Evolutionary conservation across 2,797 vertebrate species (phyloP), one percentile per base, ranked within the genome.

Genomic region (Argya squamiceps): DNA sequence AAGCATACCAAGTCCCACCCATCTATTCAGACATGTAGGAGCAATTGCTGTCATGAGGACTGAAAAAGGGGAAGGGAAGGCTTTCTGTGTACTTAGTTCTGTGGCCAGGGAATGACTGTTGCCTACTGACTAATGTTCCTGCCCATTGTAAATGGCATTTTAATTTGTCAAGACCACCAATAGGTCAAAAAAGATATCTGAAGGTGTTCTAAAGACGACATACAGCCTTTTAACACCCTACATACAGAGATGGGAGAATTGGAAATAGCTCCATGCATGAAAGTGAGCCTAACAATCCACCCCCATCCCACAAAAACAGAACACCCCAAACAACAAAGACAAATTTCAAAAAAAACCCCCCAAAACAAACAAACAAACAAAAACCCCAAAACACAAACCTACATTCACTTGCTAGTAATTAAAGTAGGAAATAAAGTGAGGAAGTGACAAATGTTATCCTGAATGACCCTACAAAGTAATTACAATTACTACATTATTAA

Each of bases 121-220:
- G 70, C 67, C 70, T 68, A 24, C 44, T 96, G 93, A 96, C 88
- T 96, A 95, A 96, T 95, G 91, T 32, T 85, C 44, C 74, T 96
- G 92, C 80, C 90, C 91, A 93, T 87, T 1, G 30, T 89, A 84
- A 95, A 83, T 70, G 90, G 86, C 96, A 91, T 95, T 96, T 97
- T 94, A 97, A 97, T 96, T 96, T 96, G 77, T 94, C 96, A 92
- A 87, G 63, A 80, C 60, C 53, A 91, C 34, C 60, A 92, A 77
- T 26, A 94, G 94, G 93, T 96, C 90, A 96, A 91, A 96, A 97
- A 92, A 96, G 86, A 95, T 96, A 97, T 91, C 89, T 89, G 90
- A 94, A 93, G 74, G 84, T 94, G 90, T 68, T 89, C 78, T 82
- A 77, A 94, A 95, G 91, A 80, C 24, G 94, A 87, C 77, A 87